phyloP scores from a whole-genome alignment of 2,797 vertebrate species.

The Poecilia picta region DNA sequence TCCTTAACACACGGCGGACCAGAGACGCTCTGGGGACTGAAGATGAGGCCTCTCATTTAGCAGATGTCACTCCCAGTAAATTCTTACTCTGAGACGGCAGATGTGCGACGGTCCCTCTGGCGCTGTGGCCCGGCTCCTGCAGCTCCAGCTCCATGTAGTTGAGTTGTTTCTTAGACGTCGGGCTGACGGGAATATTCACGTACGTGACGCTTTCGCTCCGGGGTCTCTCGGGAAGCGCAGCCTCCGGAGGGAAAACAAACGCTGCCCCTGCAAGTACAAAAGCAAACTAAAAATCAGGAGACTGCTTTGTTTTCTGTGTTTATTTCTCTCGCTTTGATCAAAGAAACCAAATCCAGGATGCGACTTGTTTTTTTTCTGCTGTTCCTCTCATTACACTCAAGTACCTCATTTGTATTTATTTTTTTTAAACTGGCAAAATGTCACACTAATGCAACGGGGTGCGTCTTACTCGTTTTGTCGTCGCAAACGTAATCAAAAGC shows the following conservation, averaged over 20 bases:
- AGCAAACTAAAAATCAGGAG: constrained; percentile 21
- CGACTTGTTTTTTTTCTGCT: neutral
- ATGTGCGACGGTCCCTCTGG: constrained; percentile 77
- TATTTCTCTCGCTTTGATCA: constrained; percentile 2
- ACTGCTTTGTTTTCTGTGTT: neutral
- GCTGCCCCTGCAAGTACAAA: constrained; percentile 66
- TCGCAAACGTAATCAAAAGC: constrained; percentile 36
- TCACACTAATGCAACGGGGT: neutral
- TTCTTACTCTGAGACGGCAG: constrained; percentile 68
- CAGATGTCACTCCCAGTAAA: neutral
- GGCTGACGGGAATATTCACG: constrained; percentile 90
- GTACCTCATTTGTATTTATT: neutral
- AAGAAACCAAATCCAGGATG: constrained; percentile 3
- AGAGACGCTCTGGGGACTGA: neutral
- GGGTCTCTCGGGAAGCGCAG: constrained; percentile 69
- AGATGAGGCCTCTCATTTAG: neutral
- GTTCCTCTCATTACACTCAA: neutral
- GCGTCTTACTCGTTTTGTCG: constrained; percentile 18
- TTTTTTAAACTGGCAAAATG: neutral
- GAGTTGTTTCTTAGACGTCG: constrained; percentile 87
- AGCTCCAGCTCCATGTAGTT: constrained; percentile 94
- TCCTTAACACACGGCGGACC: neutral
- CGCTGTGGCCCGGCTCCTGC: constrained; percentile 76
- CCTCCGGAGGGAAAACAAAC: constrained; percentile 79
- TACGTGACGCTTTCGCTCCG: constrained; percentile 82